phyloP scores from a whole-genome alignment of 2,113 vertebrate species.

The Megaleporinus macrocephalus region DNA sequence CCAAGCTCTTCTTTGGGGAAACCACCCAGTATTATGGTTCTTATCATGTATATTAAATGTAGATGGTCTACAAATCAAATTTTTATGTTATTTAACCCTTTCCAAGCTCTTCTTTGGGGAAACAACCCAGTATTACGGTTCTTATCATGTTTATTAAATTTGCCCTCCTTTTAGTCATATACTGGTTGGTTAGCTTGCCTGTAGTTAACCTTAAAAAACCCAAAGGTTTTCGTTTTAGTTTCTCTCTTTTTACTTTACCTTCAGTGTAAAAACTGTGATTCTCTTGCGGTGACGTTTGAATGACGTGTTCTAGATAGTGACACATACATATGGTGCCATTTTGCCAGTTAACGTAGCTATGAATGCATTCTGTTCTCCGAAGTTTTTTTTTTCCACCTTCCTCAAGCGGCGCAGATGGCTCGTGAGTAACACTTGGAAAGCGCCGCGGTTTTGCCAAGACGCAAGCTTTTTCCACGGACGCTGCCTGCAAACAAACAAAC shows the following conservation, averaged over 20 bases:
- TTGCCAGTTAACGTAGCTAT: conserved; percentile 13
- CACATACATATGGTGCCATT: conserved; percentile 29
- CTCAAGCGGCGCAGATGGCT: conserved; percentile 28
- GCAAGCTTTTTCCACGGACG: conserved; percentile 23
- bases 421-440: conserved; percentile 39
- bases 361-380: conserved; percentile 9
- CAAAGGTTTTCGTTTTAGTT: neutral
- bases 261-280: neutral
- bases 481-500: conserved; percentile 47
- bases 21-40: too few relatives aligned
- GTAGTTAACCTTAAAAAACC: too few relatives aligned
- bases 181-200: too few relatives aligned
- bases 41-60: too few relatives aligned
- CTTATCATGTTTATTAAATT: too few relatives aligned
- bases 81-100: too few relatives aligned
- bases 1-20: too few relatives aligned
- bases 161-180: too few relatives aligned
- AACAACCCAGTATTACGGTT: too few relatives aligned
- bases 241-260: neutral
- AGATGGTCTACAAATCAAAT: too few relatives aligned
- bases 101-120: too few relatives aligned
- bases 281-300: neutral
- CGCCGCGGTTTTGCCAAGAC: conserved; percentile 14
- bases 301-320: conserved; percentile 31
- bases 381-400: neutral